Conservation (phyloP, 2,113 vertebrate genomes). For the Tiliqua scincoides region DNA sequence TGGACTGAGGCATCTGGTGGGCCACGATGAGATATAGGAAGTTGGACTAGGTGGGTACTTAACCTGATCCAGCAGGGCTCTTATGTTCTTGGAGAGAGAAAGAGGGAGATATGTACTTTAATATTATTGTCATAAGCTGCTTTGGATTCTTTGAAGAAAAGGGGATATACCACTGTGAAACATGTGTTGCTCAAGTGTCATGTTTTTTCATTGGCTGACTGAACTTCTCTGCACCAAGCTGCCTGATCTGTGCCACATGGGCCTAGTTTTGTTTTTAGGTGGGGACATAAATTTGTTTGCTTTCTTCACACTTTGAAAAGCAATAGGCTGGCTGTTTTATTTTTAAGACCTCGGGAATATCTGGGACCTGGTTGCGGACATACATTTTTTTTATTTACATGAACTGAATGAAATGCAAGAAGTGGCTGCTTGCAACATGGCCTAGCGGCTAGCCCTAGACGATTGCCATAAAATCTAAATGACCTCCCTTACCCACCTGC, state of each 20-base stretch:
- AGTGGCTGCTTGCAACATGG: neutral
- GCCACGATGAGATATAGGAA: too few species aligned
- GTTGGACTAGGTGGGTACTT: too few species aligned
- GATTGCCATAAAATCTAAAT: neutral
- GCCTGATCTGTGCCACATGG: neutral
- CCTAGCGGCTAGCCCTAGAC: neutral
- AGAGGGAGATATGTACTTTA: too few species aligned
- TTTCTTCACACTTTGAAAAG: neutral
- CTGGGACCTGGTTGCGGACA: neutral
- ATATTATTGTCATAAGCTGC: too few species aligned
- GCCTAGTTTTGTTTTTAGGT: neutral
- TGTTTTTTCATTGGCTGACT: neutral
- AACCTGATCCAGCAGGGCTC: too few species aligned
- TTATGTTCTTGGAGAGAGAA: too few species aligned
- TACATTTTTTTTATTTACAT: neutral
- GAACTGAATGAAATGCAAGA: neutral
- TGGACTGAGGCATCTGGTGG: too few species aligned
- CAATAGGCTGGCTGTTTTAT: neutral
- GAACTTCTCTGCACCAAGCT: neutral
- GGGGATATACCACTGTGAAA: too few species aligned
- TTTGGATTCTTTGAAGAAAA: too few species aligned
- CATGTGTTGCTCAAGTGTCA: neutral
- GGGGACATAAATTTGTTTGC: neutral
- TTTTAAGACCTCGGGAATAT: neutral
- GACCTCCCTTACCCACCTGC: neutral